phyloP scores from a whole-genome alignment of 1,140 invertebrate species.

The Drosophila bifasciata region DNA sequence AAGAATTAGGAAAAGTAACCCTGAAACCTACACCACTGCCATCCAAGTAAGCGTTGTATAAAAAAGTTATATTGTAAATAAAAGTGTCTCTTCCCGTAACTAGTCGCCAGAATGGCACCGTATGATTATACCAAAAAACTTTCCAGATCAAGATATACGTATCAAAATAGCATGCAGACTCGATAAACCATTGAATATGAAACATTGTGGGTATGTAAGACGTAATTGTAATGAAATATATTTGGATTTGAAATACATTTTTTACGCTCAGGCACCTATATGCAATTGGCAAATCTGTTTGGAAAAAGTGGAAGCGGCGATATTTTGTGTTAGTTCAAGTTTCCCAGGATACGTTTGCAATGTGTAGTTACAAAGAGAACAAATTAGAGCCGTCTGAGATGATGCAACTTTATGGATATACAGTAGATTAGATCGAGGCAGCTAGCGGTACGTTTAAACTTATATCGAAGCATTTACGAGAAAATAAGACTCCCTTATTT shows the following conservation, averaged over 20 bases:
- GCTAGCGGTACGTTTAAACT: constrained; percentile 88
- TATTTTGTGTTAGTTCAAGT: constrained; percentile 99
- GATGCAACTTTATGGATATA: constrained; percentile 99
- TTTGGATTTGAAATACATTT: constrained; percentile 4
- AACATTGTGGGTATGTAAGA: constrained; percentile 93
- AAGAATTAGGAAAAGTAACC: too few relatives aligned
- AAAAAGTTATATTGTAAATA: constrained; percentile 1
- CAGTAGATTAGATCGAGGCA: constrained; percentile 99
- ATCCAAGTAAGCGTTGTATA: constrained; percentile 87
- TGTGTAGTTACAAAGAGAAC: constrained; percentile 99
- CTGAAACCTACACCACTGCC: too few relatives aligned
- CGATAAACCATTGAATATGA: constrained; percentile 99
- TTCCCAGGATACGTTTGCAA: constrained; percentile 99
- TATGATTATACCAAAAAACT: constrained; percentile 97
- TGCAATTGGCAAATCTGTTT: constrained; percentile 97
- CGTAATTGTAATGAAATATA: background rate
- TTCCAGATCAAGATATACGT: constrained; percentile 96
- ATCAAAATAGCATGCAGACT: constrained; percentile 99
- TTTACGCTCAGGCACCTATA: constrained; percentile 90
- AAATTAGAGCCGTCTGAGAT: constrained; percentile 99
- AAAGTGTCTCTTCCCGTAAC: constrained; percentile 34
- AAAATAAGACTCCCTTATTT: background rate
- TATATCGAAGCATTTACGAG: background rate
- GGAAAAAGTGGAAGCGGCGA: constrained; percentile 99
- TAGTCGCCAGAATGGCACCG: constrained; percentile 98